Conservation (phyloP, 2,113 vertebrate species). For the Macroglossus sobrinus region DNA sequence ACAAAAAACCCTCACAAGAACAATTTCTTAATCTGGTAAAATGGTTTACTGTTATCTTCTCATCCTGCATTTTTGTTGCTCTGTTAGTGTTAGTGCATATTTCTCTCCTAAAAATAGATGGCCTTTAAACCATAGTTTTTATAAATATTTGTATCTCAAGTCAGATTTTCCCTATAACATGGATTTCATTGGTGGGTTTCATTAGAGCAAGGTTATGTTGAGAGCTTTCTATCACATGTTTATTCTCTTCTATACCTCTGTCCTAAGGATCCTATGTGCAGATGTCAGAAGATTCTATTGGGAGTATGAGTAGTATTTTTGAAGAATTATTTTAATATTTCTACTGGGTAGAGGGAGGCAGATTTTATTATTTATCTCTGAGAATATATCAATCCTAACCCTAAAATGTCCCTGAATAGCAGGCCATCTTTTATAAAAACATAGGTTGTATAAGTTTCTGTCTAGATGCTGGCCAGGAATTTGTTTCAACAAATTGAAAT, state of each 20-base stretch:
- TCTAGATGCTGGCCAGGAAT: background rate
- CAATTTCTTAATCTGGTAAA: background rate
- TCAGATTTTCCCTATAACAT: constrained; percentile 30
- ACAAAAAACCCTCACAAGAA: background rate
- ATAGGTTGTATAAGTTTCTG: background rate
- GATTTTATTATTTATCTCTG: background rate
- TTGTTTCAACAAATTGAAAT: background rate
- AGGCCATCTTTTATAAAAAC: background rate
- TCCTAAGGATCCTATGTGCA: background rate
- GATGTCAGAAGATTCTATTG: background rate
- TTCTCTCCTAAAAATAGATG: constrained; percentile 60
- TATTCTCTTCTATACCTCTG: background rate
- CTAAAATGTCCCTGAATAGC: background rate
- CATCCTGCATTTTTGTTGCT: constrained; percentile 1
- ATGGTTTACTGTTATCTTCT: background rate
- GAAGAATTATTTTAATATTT: background rate
- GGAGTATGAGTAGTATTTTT: background rate
- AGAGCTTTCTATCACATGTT: background rate
- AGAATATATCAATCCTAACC: background rate
- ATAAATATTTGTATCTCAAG: constrained; percentile 50
- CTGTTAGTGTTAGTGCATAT: constrained; percentile 10
- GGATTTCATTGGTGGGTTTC: background rate
- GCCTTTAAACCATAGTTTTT: constrained; percentile 43
- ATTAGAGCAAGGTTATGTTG: background rate
- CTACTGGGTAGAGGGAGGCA: background rate